phyloP scores from a whole-genome alignment of 2,888 invertebrate genomes.

The Magallana nippona region DNA sequence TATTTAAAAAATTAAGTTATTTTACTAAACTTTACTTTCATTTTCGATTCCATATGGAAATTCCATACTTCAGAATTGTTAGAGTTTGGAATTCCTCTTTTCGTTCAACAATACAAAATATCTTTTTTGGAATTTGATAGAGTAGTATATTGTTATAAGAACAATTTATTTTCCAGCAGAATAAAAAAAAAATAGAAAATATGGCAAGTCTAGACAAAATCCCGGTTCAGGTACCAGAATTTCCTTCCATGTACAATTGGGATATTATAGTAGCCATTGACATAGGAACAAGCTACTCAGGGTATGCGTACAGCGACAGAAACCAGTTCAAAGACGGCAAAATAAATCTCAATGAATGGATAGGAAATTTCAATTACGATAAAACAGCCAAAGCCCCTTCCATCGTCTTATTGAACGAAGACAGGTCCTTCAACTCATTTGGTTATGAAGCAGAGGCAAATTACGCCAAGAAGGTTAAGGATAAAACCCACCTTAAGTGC shows the following conservation, averaged over 20 bases:
- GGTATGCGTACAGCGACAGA: background rate
- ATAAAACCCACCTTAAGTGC: background rate
- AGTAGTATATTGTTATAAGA: too few species aligned
- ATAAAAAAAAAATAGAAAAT: too few species aligned
- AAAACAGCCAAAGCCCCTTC: background rate
- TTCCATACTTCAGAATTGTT: too few species aligned
- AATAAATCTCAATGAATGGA: background rate
- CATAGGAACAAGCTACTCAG: constrained; percentile 29
- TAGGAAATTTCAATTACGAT: background rate
- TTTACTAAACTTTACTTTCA: too few species aligned
- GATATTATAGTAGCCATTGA: background rate
- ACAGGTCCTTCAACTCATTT: background rate
- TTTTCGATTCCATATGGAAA: too few species aligned
- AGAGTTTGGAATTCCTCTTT: too few species aligned
- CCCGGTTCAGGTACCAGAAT: background rate
- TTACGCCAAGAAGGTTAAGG: background rate
- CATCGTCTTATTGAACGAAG: background rate
- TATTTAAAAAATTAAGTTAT: too few species aligned
- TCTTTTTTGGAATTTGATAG: too few species aligned
- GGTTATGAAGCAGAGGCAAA: background rate
- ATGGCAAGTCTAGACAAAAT: too few species aligned
- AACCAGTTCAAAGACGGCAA: background rate
- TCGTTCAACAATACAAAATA: too few species aligned
- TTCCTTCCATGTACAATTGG: background rate
- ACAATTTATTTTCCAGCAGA: too few species aligned